These are phyloP conservation scores for Melinaea marsaeus DNA, from an alignment of 2,888 invertebrate genomes.

Conservation along the genomic window DNA sequence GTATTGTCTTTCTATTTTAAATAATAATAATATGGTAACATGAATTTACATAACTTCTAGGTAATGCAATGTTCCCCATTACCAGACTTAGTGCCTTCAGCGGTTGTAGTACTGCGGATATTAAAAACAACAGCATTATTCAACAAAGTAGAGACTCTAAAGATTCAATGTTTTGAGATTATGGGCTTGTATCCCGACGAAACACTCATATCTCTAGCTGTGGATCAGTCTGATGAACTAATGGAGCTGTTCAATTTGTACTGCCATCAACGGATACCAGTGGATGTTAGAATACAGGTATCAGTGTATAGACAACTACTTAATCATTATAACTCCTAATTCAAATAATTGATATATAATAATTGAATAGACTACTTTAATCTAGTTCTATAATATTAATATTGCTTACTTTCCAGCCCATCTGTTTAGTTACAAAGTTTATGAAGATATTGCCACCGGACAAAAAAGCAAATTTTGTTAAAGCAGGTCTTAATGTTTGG, in stretches of 20 bases:
- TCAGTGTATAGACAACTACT: slow-evolving; percentile 4
- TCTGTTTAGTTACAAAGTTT: slow-evolving; percentile 55
- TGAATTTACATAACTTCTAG: slow-evolving; percentile 18
- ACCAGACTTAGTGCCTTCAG: slow-evolving; percentile 45
- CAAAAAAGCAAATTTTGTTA: slow-evolving; percentile 51
- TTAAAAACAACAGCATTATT: slow-evolving; percentile 42
- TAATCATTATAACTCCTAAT: not conserved
- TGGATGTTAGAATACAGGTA: slow-evolving; percentile 43
- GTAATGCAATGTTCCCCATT: slow-evolving; percentile 15
- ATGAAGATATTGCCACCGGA: slow-evolving; percentile 51
- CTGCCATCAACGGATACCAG: slow-evolving; percentile 35
- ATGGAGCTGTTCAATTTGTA: slow-evolving; percentile 45
- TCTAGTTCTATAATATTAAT: not conserved
- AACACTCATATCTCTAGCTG: slow-evolving; percentile 38
- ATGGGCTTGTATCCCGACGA: slow-evolving; percentile 50
- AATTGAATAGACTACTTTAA: slow-evolving; percentile 11
- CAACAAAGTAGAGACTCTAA: slow-evolving; percentile 41
- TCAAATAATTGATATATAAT: not conserved
- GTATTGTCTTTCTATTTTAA: not conserved
- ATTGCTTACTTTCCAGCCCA: slow-evolving; percentile 44
- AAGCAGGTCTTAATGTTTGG: slow-evolving; percentile 67
- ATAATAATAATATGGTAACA: not conserved
- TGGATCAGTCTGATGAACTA: slow-evolving; percentile 39
- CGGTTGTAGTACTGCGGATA: slow-evolving; percentile 45
- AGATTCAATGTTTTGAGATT: slow-evolving; percentile 46